Percentiles rank a stretch among this genome's conserved stretches.
Conservation (phyloP, 2,113 vertebrate genomes). For the Phodopus roborovskii region DNA sequence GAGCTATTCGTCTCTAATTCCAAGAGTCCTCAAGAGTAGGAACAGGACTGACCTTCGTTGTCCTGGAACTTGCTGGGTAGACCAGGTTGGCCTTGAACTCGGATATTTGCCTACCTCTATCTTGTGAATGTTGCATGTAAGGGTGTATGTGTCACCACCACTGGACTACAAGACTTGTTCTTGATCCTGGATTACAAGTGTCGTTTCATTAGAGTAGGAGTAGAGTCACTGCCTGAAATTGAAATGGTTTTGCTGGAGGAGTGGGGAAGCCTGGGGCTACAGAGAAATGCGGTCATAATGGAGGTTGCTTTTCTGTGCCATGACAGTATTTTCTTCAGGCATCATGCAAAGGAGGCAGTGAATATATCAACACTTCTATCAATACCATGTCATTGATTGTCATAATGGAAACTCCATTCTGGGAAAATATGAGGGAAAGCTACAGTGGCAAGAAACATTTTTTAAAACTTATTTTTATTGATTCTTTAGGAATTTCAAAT, state of each 20-base stretch:
- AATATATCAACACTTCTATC: background rate
- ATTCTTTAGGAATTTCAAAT: background rate
- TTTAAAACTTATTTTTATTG: background rate
- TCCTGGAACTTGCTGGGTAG: background rate
- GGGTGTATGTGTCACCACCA: background rate
- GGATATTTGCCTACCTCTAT: background rate
- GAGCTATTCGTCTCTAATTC: constrained; percentile 1
- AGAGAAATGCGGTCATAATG: background rate
- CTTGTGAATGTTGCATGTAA: background rate
- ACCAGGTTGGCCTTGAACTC: background rate
- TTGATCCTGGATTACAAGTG: background rate
- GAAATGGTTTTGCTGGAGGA: background rate
- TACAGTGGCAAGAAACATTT: background rate
- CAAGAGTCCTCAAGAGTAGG: background rate
- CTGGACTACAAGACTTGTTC: background rate
- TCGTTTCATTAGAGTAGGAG: background rate
- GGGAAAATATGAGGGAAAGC: constrained; percentile 3
- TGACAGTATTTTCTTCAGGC: background rate
- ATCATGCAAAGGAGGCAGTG: background rate
- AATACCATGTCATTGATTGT: background rate
- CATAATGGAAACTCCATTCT: background rate
- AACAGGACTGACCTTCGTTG: background rate
- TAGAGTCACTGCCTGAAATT: background rate
- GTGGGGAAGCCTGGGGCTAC: background rate
- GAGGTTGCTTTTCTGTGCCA: background rate